Base-by-base conservation (phyloP, 1,140 invertebrate genomes). In the Onthophagus taurus region DNA sequence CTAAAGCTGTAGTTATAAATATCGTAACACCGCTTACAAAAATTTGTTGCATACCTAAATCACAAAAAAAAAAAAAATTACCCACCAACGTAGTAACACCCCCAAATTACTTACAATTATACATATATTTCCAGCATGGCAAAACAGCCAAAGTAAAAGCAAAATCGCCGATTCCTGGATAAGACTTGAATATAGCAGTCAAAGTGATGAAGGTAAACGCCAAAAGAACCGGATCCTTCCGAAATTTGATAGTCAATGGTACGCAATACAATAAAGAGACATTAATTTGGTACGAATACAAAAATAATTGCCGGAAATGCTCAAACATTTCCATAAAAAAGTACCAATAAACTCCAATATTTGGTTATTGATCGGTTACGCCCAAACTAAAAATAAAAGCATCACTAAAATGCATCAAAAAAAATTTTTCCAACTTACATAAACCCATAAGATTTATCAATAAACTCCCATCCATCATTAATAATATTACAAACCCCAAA, bases 311-410 rank as follows among this genome's bases (percentile, higher is more conserved):
- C 37, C 90, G 77, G 58, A 99, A 99, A 66, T 99, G 95, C 57
- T 99, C 94, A 75, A 99, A 99, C 89, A 99, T 96, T 72, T 99
- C 95, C 0, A 92, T 97, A 60, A 99, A 99, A 65, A 99, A 99
- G 64, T 99, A 99, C 96, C 96, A 99, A 65, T 97, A 99, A 0
- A 99, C 68, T 3, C 96, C 96, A 57, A 97, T 89, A 61, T 98
- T 99, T 16, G 96, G 96, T 51, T 89, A 85, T 33, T 98, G 70
- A 70, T 99, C 94, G 16, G 89, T 88, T 14, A 96, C 89, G 33
- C 76, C 77, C 41, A 89, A 72, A n/a, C n/a, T n/a, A n/a, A n/a
- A n/a, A n/a, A n/a, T n/a, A n/a, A n/a, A n/a, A n/a, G n/a, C n/a
- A n/a, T n/a, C n/a, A n/a, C n/a, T n/a, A n/a, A n/a, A n/a, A n/a